These are phyloP conservation scores for Meiosimyza decipiens DNA, from an alignment of 2,888 invertebrate genomes.

Conservation along the genomic window DNA sequence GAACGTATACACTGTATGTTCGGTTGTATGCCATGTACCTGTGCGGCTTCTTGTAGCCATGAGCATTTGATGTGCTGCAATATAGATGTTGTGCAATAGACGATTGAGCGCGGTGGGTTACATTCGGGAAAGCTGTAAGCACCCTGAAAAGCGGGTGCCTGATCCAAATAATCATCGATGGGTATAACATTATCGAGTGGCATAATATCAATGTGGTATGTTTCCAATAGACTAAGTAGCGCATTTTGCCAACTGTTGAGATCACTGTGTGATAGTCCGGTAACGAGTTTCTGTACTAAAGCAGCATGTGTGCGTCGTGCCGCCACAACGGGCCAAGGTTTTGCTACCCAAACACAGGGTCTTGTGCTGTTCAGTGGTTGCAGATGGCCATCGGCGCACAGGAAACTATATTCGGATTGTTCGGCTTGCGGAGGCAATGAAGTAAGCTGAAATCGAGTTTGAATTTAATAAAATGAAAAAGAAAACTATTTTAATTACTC, in stretches of 20 bases:
- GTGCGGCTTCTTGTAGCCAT: conserved; percentile 79
- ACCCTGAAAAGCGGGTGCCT: conserved; percentile 73
- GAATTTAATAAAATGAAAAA: not conserved
- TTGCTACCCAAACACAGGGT: conserved; percentile 82
- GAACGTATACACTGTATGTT: conserved; percentile 80
- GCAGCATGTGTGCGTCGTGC: conserved; percentile 70
- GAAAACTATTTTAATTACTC: conserved; percentile 44
- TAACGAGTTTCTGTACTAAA: conserved; percentile 69
- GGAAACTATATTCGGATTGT: conserved; percentile 73
- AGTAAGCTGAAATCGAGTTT: conserved; percentile 53
- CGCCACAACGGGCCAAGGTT: conserved; percentile 82
- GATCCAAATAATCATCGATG: conserved; percentile 75
- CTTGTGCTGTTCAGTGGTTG: conserved; percentile 70
- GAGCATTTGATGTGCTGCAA: conserved; percentile 82
- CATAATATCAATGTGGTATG: conserved; percentile 69
- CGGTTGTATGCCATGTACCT: conserved; percentile 81
- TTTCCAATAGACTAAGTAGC: conserved; percentile 73
- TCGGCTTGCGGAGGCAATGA: conserved; percentile 63
- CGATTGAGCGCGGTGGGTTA: conserved; percentile 74
- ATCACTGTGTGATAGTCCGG: conserved; percentile 64
- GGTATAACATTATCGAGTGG: conserved; percentile 72
- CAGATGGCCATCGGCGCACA: conserved; percentile 81
- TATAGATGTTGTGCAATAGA: conserved; percentile 76
- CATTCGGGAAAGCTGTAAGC: conserved; percentile 78
- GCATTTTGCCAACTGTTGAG: conserved; percentile 70